A percentile compares a stretch with the other conserved stretches of the same genome.
Evolutionary conservation across 37 sponge, comb jelly and placozoan genomes (phyloP).

Genomic region (Mnemiopsis leidyi): DNA sequence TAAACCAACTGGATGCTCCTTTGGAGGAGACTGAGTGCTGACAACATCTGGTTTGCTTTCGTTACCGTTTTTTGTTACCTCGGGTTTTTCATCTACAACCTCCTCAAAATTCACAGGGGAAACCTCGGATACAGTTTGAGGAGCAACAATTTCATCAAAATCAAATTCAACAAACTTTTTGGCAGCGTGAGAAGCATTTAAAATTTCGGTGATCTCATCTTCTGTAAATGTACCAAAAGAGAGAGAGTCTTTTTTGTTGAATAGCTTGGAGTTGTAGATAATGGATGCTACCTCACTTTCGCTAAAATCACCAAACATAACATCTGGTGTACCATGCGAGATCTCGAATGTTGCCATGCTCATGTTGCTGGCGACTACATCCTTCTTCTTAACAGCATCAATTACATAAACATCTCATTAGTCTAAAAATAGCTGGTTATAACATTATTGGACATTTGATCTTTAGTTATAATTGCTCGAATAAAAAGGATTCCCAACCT

Average conservation of each 20-base stretch:
- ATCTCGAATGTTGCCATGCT: conserved; percentile 35
- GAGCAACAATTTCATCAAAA: conserved; percentile 21
- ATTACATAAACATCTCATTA: background rate
- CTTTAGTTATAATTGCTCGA: too few species aligned
- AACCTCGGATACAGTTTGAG: background rate
- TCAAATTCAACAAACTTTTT: conserved; percentile 46
- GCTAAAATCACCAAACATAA: conserved; percentile 43
- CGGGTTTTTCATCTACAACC: background rate
- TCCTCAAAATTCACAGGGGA: background rate
- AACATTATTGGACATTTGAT: background rate
- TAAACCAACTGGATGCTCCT: background rate
- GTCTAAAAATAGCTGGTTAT: background rate
- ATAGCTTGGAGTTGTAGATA: background rate
- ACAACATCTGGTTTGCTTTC: background rate
- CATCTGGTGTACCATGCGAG: background rate
- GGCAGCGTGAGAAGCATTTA: background rate
- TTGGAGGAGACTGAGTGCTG: background rate
- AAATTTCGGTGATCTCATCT: conserved; percentile 4
- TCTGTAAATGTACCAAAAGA: conserved; percentile 6
- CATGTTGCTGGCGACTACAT: background rate
- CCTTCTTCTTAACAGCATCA: background rate
- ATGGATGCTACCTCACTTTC: conserved; percentile 50
- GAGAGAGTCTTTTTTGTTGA: background rate
- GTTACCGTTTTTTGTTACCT: background rate
- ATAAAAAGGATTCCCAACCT: too few species aligned